Evolutionary conservation across 2,888 invertebrate species (phyloP), one percentile per base, ranked within the genome.

Genomic region (Calliphora vomitoria): DNA sequence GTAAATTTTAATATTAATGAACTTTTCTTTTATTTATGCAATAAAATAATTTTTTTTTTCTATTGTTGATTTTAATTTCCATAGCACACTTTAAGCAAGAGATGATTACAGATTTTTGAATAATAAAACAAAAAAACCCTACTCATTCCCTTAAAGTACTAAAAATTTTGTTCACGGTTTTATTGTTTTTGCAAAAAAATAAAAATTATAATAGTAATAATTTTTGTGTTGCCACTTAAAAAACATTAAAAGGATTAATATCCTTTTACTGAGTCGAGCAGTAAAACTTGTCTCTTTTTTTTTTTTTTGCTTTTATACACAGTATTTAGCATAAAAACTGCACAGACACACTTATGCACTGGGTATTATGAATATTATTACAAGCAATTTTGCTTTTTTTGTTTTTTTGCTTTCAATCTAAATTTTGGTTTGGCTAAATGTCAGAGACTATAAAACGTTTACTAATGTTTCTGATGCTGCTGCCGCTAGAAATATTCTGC

Each of bases 401-500:
- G 74, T 44, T 50, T 60, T 74, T 66, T 74, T 62, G 11, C 31
- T n/a, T 53, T 66, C 38, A 55, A 55, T 68, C 31, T 41, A n/a
- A 66, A 55, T 79, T 71, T 55, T 60, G 60, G 47, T 82, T 66
- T 75, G 60, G 66, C 72, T 69, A 81, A 78, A 84, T 80, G 83
- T 72, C 76, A 76, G 76, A 84, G 58, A 38, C 78, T 69, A 69
- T 79, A 82, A 87, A 87, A 87, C 58, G 83, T 81, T 87, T 74
- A 31, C 58, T 58, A 35, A 35, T 44, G 60, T 69, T 69, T 60
- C 38, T 50, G 41, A 74, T 68, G 38, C 41, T 75, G 47, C 47
- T 58, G 38, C 38, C 18, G n/a, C 4, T 41, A 10, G 41, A 64
- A 64, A 41, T 35, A 13, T n/a, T 13, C 31, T n/a, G 35, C 10